A percentile compares a stretch with the other conserved stretches of the same genome.
phyloP scores from a whole-genome alignment of 2,888 invertebrate genomes.

The Caenorhabditis doughertyi region DNA sequence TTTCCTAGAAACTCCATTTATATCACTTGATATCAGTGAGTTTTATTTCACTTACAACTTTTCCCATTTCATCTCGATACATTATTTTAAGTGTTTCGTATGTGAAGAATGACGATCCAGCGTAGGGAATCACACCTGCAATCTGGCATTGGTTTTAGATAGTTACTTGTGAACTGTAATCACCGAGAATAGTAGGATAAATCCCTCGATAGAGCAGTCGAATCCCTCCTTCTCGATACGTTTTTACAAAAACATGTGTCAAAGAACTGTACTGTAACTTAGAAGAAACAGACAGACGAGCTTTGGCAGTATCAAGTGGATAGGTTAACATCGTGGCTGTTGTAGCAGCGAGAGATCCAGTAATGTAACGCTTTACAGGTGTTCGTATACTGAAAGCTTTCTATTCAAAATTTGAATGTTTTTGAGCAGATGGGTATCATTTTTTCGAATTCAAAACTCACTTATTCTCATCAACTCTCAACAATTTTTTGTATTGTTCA shows the following conservation, averaged over 20 bases:
- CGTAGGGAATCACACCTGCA: constrained; percentile 82
- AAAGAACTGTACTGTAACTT: constrained; percentile 66
- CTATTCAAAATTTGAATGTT: not conserved
- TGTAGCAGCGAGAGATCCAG: constrained; percentile 95
- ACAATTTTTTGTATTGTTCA: constrained; percentile 94
- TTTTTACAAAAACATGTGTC: constrained; percentile 77
- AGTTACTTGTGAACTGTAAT: not conserved
- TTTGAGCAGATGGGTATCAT: too few relatives aligned
- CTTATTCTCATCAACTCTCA: constrained; percentile 84
- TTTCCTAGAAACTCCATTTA: constrained; percentile 57
- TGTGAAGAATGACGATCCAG: constrained; percentile 92
- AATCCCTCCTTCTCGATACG: constrained; percentile 76
- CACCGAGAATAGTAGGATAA: constrained; percentile 70
- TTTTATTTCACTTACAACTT: constrained; percentile 42
- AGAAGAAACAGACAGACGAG: constrained; percentile 69
- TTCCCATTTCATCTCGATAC: constrained; percentile 84
- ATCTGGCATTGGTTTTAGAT: not conserved
- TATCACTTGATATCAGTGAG: not conserved
- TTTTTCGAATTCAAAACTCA: constrained; percentile 7
- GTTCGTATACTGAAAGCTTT: constrained; percentile 81
- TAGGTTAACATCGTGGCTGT: constrained; percentile 96
- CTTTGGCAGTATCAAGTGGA: constrained; percentile 96
- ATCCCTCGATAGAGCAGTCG: constrained; percentile 78
- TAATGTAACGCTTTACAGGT: constrained; percentile 87
- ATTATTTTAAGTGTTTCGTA: constrained; percentile 94